These are phyloP conservation scores for Octodonta nipae DNA, from an alignment of 2,888 invertebrate genomes.

Conservation along the genomic window DNA sequence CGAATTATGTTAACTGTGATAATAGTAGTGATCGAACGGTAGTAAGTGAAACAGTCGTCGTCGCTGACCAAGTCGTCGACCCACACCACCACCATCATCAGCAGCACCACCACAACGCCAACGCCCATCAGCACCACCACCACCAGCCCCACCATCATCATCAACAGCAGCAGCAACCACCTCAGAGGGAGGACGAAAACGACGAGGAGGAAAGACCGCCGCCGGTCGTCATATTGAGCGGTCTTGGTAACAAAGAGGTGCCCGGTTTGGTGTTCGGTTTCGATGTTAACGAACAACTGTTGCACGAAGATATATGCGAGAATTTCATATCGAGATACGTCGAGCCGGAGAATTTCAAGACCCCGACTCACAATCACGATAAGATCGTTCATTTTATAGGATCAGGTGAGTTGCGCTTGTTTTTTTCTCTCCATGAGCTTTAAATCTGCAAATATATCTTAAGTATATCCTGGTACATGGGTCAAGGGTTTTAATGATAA, in stretches of 20 bases:
- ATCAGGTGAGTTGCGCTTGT: slow-evolving; percentile 45
- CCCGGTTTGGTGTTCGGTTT: slow-evolving; percentile 65
- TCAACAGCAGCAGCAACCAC: background rate
- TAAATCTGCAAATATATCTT: too few relatives aligned
- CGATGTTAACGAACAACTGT: slow-evolving; percentile 60
- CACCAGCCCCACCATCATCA: background rate
- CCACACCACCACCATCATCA: too few relatives aligned
- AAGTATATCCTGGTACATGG: too few relatives aligned
- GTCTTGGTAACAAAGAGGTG: slow-evolving; percentile 43
- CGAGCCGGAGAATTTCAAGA: slow-evolving; percentile 31
- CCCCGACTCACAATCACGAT: slow-evolving; percentile 43
- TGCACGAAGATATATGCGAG: slow-evolving; percentile 38
- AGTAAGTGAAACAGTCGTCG: too few relatives aligned
- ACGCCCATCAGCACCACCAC: too few relatives aligned
- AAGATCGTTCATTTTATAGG: slow-evolving; percentile 51
- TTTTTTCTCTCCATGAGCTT: too few relatives aligned
- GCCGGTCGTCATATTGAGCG: slow-evolving; percentile 60
- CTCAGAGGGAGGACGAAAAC: slow-evolving; percentile 7
- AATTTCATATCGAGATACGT: slow-evolving; percentile 37
- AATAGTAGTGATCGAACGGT: slow-evolving; percentile 17
- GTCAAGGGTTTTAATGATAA: too few relatives aligned
- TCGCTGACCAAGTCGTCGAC: too few relatives aligned
- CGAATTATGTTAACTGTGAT: slow-evolving; percentile 19
- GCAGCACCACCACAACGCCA: too few relatives aligned
- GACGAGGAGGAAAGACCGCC: slow-evolving; percentile 37